phyloP scores from a whole-genome alignment of 2,888 invertebrate species.

The Caenorhabditis sp. region DNA sequence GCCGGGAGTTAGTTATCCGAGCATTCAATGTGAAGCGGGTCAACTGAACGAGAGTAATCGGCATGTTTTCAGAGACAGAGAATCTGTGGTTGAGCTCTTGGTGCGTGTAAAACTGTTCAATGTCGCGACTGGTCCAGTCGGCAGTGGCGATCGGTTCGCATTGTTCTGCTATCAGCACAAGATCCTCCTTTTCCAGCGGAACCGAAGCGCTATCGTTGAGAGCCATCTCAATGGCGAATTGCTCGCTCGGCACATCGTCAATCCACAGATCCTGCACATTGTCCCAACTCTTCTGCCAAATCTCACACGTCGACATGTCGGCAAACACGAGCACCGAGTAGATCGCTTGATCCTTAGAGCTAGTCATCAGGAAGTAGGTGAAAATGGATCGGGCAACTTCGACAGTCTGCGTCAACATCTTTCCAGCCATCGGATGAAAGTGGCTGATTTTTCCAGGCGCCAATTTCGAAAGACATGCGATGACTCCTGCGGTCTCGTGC shows the following conservation, averaged over 20 bases:
- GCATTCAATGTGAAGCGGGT: background rate
- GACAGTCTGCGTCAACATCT: conserved; percentile 26
- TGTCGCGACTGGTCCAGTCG: too few species aligned
- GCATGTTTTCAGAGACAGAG: conserved; percentile 22
- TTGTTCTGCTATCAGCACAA: conserved; percentile 62
- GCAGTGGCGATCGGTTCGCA: conserved; percentile 54
- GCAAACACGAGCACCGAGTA: conserved; percentile 47
- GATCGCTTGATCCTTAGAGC: conserved; percentile 44
- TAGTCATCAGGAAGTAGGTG: conserved; percentile 26
- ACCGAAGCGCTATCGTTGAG: background rate
- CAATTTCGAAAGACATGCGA: conserved; percentile 28
- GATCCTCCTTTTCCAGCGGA: conserved; percentile 35
- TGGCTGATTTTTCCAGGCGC: conserved; percentile 7
- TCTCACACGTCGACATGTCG: conserved; percentile 41
- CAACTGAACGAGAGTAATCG: conserved; percentile 32
- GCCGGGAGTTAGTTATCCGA: conserved; percentile 5
- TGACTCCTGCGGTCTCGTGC: conserved; percentile 51
- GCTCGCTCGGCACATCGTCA: conserved; percentile 62
- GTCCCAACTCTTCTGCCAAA: conserved; percentile 56
- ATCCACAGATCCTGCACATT: conserved; percentile 67
- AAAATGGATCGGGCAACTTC: conserved; percentile 11
- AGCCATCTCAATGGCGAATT: conserved; percentile 28
- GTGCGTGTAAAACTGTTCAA: conserved; percentile 52
- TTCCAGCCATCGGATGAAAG: conserved; percentile 28
- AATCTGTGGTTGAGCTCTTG: conserved; percentile 31